These are phyloP conservation scores for Rhagoletis zephyria DNA, from an alignment of 1,140 invertebrate species.

Conservation along the genomic window DNA sequence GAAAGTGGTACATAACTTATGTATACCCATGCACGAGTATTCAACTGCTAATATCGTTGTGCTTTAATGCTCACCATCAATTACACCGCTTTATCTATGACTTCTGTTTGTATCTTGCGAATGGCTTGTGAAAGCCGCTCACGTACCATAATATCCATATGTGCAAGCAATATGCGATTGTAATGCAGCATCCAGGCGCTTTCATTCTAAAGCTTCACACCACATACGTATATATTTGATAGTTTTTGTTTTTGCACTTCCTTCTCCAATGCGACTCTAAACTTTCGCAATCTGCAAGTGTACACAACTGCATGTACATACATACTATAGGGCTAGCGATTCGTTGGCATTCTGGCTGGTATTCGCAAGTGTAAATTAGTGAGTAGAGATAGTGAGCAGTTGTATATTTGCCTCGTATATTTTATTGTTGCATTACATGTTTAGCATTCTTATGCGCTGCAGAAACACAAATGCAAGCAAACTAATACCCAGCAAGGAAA, in stretches of 20 bases:
- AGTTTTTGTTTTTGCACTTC: neutral
- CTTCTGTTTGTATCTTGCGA: neutral
- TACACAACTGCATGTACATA: neutral
- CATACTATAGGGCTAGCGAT: neutral
- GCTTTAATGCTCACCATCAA: neutral
- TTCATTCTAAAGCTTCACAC: neutral
- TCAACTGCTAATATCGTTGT: neutral
- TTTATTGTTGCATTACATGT: slow-evolving; percentile 37
- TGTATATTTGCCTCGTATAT: neutral
- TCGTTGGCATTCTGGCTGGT: neutral
- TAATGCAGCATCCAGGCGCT: neutral
- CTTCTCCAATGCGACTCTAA: slow-evolving; percentile 1
- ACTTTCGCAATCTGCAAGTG: neutral
- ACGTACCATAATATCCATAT: slow-evolving; percentile 26
- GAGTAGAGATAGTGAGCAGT: slow-evolving; percentile 24
- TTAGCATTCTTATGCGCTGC: slow-evolving; percentile 10
- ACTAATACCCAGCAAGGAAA: neutral
- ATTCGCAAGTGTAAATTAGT: slow-evolving; percentile 39
- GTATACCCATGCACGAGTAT: neutral
- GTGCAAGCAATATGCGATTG: slow-evolving; percentile 44
- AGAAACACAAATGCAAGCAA: neutral
- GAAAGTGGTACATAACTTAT: neutral
- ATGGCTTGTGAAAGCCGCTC: neutral
- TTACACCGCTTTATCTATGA: slow-evolving; percentile 2
- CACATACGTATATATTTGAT: neutral